Evolutionary conservation across 2,113 vertebrate genomes (phyloP), one percentile per base, ranked within the genome.

Genomic region (Hippocampus guttulatus): DNA sequence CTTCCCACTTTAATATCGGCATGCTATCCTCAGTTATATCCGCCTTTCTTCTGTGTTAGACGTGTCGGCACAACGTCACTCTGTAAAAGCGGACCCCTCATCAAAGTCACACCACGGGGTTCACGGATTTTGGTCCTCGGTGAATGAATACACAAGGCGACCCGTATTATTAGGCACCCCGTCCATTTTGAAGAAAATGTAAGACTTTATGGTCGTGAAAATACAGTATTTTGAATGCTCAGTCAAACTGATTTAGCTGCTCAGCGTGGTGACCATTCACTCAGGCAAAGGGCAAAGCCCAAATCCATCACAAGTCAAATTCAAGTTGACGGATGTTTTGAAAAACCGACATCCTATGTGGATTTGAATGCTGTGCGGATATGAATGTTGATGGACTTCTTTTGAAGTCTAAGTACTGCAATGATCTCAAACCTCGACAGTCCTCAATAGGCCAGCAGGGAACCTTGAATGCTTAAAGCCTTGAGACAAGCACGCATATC

Each of bases 291-390:
- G 55, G 12, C 15, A 58, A 43, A 47, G 20, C 49, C 27, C 45
- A 57, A 71, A 73, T 73, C 68, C 76, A 72, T 78, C 38, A 78
- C 58, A 76, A 71, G 54, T 78, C 49, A 52, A 77, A 43, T 70
- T 68, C 68, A 81, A 71, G 68, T 73, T 73, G 72, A 62, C 12
- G 30, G 67, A 64, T 70, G 74, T 73, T 70, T 41, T 43, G 69
- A 76, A 78, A 78, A 76, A 6, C 64, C 68, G 20, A 41, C 8
- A 21, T 52, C 38, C 43, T 60, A 21, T 2, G 21, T 45, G 75
- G 64, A 49, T 62, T 45, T 45, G 43, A 30, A 33, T 68, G 45
- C 43, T 60, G 18, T 3, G 21, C 45, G 75, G 64, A 54, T 62
- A 40, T 45, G 43, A 30, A 40, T 66, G 47, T 65, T 79, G 75